Conservation (phyloP, 2,888 invertebrate genomes). For the Apamea monoglypha region DNA sequence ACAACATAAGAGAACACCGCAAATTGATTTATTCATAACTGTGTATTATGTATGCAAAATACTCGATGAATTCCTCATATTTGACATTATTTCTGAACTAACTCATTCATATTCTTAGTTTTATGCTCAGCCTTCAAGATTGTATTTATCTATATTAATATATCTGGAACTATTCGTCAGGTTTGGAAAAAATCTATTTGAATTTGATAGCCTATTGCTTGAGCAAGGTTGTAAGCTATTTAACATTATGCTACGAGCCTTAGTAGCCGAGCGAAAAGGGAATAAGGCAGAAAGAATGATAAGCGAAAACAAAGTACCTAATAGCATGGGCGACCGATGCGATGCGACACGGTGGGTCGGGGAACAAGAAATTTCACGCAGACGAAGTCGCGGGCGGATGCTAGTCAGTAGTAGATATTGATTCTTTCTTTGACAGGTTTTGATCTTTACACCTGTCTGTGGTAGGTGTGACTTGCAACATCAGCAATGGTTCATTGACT, state of each 20-base stretch:
- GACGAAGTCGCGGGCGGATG: neutral
- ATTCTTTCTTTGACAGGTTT: conserved; percentile 11
- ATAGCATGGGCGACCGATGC: too few relatives aligned
- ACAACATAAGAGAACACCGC: conserved; percentile 52
- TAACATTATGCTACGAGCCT: too few relatives aligned
- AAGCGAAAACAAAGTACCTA: too few relatives aligned
- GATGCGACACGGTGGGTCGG: too few relatives aligned
- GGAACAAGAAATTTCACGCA: neutral
- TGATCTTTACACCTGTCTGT: conserved; percentile 13
- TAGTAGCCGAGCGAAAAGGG: too few relatives aligned
- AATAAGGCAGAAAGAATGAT: too few relatives aligned
- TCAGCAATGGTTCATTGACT: neutral
- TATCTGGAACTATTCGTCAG: too few relatives aligned
- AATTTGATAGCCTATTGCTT: too few relatives aligned
- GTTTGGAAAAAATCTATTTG: too few relatives aligned
- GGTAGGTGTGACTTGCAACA: conserved; percentile 1
- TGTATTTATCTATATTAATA: neutral
- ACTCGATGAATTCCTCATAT: conserved; percentile 19
- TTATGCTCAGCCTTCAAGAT: conserved; percentile 25
- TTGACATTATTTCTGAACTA: conserved; percentile 17
- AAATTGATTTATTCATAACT: conserved; percentile 58
- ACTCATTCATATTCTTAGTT: conserved; percentile 16
- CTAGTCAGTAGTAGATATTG: neutral
- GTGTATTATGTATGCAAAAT: conserved; percentile 40
- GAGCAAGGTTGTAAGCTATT: too few relatives aligned